Conservation (phyloP, 2,797 vertebrate species). For the Enteromius radiatus region DNA sequence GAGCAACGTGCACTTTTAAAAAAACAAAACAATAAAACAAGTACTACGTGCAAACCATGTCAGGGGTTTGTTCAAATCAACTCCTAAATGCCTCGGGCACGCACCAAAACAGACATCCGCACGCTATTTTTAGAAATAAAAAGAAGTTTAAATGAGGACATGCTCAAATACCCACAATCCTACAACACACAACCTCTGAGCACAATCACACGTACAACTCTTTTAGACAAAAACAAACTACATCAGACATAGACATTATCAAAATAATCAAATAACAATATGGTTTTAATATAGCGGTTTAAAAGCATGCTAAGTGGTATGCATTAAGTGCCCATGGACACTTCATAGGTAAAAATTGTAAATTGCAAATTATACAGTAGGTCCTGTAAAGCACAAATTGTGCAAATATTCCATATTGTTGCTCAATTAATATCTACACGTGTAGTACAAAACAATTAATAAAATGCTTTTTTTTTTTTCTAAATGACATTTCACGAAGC, state of each 20-base stretch:
- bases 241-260: not conserved
- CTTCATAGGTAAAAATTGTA: not conserved
- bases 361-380: not conserved
- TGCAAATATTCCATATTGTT: too few species aligned
- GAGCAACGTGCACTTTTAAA: conserved; percentile 8
- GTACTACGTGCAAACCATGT: not conserved
- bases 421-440: too few species aligned
- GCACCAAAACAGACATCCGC: not conserved
- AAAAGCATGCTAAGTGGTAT: not conserved
- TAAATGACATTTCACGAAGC: not conserved
- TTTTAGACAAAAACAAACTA: not conserved
- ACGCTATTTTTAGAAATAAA: not conserved
- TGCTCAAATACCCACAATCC: not conserved
- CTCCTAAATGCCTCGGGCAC: not conserved
- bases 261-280: not conserved
- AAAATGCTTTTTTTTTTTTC: not conserved
- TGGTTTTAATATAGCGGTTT: not conserved
- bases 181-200: not conserved
- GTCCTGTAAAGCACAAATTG: too few species aligned
- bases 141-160: not conserved
- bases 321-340: not conserved
- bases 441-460: too few species aligned
- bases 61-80: not conserved
- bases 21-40: not conserved
- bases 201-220: not conserved